Evolutionary conservation across 2,888 invertebrate genomes (phyloP).

Genomic region (Chironomus tentans): DNA sequence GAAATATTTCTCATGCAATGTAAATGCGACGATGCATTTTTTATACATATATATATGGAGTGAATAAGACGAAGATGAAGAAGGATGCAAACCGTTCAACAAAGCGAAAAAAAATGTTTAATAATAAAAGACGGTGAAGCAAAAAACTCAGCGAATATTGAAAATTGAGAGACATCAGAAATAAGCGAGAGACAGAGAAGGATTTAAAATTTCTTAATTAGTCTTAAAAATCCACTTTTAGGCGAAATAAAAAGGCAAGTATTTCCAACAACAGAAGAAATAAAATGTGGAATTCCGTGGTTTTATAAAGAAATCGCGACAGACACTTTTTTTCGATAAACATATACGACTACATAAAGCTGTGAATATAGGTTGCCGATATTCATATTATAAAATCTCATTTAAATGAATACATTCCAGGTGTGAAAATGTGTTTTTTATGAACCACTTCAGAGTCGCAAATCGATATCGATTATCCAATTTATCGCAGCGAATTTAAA

Average conservation of each 20-base stretch:
- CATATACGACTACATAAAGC: neutral
- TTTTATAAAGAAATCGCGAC: neutral
- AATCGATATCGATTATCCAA: constrained; percentile 22
- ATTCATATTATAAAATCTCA: neutral
- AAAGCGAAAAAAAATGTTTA: neutral
- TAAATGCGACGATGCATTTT: neutral
- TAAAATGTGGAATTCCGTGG: constrained; percentile 7
- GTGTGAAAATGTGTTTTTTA: constrained; percentile 17
- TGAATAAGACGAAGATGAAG: neutral
- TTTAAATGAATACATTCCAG: constrained; percentile 4
- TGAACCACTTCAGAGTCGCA: constrained; percentile 9
- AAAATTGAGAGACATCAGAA: no score
- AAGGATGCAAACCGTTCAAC: neutral
- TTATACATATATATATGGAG: neutral
- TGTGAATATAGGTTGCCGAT: constrained; percentile 3
- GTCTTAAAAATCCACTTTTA: constrained; percentile 4
- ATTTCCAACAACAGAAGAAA: neutral
- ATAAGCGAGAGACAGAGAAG: neutral
- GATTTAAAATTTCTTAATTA: constrained; percentile 12
- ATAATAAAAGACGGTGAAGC: neutral
- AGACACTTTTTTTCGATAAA: neutral
- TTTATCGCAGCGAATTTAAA: constrained; percentile 8
- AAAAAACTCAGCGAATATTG: no score
- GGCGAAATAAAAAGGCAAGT: neutral
- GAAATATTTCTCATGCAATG: neutral